Percentiles rank a stretch among this genome's conserved stretches.
Conservation (phyloP, 2,888 invertebrate species). For the Acleris literana region DNA sequence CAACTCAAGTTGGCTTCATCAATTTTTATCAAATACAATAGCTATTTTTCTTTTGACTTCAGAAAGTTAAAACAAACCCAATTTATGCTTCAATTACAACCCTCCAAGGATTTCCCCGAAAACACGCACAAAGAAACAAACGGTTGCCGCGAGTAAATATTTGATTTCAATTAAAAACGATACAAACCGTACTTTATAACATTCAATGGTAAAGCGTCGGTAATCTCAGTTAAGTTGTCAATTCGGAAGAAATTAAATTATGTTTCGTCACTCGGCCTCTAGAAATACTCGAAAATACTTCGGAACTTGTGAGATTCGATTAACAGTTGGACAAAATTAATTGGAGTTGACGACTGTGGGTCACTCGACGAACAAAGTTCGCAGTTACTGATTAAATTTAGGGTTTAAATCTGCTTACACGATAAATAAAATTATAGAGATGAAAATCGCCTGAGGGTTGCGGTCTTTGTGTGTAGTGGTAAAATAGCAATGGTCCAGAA, state of each 20-base stretch:
- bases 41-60: no score
- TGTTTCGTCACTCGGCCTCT: constrained; percentile 37
- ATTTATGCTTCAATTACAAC: no score
- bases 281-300: constrained; percentile 44
- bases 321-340: constrained; percentile 43
- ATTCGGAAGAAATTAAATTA: constrained; percentile 45
- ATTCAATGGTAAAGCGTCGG: constrained; percentile 36
- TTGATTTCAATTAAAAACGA: constrained; percentile 38
- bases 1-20: no score
- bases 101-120: background rate
- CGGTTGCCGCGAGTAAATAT: constrained; percentile 28
- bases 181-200: constrained; percentile 38
- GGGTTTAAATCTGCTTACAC: background rate
- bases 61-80: no score
- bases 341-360: constrained; percentile 30
- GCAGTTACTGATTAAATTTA: constrained; percentile 21
- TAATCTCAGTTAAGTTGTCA: constrained; percentile 39
- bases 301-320: constrained; percentile 33
- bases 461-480: no score
- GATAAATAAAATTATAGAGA: background rate
- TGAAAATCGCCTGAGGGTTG: background rate
- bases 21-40: no score
- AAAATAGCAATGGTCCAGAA: no score
- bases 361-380: constrained; percentile 16
- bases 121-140: constrained; percentile 20